Conservation (phyloP, 2,113 vertebrate species). For the Amazona guildingii region DNA sequence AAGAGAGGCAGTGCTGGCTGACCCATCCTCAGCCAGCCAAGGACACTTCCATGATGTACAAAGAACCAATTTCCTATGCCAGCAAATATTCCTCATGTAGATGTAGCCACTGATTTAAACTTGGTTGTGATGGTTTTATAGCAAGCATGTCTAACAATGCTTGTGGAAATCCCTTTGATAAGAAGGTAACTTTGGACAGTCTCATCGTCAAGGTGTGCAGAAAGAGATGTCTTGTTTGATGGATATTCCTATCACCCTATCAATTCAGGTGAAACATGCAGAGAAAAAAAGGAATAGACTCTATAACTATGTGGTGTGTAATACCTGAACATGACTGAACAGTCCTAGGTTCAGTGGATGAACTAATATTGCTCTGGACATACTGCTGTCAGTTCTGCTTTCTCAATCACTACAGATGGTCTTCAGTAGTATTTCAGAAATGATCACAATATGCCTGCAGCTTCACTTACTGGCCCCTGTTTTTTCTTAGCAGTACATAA, state of each 20-base stretch:
- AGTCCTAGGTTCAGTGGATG: not conserved
- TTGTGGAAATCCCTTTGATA: not conserved
- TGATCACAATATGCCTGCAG: not conserved
- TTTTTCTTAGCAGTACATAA: not conserved
- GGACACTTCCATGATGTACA: rapidly evolving
- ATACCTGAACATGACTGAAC: not conserved
- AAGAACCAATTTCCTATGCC: not conserved
- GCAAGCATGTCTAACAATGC: not conserved
- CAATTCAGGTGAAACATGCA: not conserved
- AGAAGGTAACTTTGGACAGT: not conserved
- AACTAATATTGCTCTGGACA: not conserved
- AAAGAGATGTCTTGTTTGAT: rapidly evolving
- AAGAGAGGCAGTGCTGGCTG: not conserved
- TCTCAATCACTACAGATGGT: not conserved
- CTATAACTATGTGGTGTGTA: not conserved
- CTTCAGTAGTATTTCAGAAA: not conserved
- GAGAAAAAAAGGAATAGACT: not conserved
- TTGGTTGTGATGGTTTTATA: not conserved
- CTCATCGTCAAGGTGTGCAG: not conserved
- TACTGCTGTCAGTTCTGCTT: not conserved
- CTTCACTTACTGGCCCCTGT: not conserved
- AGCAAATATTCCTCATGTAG: not conserved
- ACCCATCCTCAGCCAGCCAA: not conserved
- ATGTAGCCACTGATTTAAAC: not conserved
- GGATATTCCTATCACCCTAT: not conserved